Evolutionary conservation across 2,797 vertebrate species (phyloP).

Genomic region (Monodelphis domestica): DNA sequence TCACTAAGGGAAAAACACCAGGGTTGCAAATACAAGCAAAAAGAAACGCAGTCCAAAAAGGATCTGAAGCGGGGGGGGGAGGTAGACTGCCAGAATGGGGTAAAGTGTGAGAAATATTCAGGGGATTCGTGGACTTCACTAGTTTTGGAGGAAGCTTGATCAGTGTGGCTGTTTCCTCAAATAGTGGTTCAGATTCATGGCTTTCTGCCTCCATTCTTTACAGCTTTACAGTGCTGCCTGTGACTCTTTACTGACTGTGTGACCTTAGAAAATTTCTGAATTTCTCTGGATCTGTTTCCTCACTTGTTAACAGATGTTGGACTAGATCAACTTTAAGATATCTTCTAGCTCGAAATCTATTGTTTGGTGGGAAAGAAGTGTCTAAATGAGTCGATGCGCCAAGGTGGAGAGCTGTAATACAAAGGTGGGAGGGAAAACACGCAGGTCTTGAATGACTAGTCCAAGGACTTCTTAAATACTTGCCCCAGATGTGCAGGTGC

Average conservation of each 20-base stretch:
- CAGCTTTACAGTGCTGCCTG: background rate
- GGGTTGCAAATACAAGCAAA: no score
- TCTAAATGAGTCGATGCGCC: background rate
- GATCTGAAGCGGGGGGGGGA: background rate
- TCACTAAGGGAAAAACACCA: background rate
- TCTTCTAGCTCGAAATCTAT: background rate
- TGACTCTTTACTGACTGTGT: no score
- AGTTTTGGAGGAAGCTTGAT: background rate
- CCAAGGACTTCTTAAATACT: slow-evolving; percentile 32
- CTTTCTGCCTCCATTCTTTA: background rate
- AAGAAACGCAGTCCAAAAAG: background rate
- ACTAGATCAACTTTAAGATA: background rate
- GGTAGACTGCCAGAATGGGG: background rate
- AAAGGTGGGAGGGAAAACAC: background rate
- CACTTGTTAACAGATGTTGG: background rate
- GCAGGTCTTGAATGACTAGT: slow-evolving; percentile 11
- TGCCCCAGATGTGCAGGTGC: slow-evolving; percentile 63
- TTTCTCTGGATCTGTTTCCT: background rate
- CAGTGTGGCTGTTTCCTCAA: background rate
- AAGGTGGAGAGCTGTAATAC: background rate
- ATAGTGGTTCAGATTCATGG: background rate
- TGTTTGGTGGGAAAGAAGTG: background rate
- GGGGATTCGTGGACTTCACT: background rate
- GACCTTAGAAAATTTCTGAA: background rate
- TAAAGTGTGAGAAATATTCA: background rate